Base-by-base conservation (phyloP, 1,140 invertebrate species). In the Cepaea nemoralis region DNA sequence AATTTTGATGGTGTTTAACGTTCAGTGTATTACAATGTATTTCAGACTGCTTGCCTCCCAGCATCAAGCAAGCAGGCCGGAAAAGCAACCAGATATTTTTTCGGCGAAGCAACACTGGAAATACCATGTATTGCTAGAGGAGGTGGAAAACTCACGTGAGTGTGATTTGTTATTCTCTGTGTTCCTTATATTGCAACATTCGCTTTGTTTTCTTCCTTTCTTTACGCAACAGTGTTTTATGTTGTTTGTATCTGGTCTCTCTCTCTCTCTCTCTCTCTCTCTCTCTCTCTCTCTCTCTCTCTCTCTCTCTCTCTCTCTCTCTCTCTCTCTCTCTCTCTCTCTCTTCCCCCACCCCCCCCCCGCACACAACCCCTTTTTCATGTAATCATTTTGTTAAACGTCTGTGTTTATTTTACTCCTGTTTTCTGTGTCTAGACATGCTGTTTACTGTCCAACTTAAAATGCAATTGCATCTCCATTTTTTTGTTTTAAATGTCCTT, bases 271-370 rank as follows among this genome's bases (percentile, higher is more conserved):
- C 71, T 81, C 50, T 76, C 37, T 76, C 33, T 77, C 35, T 76
- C 33, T 76, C 73, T 82, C 27, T 82, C 35, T 82, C 3, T 66
- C 19, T 82, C 3, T 82, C 19, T 76, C 33, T 76, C 42, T 81
- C 67, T 81, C 67, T 73, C 16, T 81, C 67, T 71, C 67, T 5
- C 48, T 16, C n/a, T 77, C 42, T 31, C 8, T 66, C 59, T 66
- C 59, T 24, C 22, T 24, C 59, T 66, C 31, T 66, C 59, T 66
- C 59, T 66, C 6, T 24, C 6, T 66, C 59, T 66, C 22, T n/a
- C 59, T 33, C n/a, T 33, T 66, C 59, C 31, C 6, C n/a, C 22
- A 12, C 59, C n/a, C 59, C 59, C 59, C 31, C 59, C 59, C 22
- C 59, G n/a, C n/a, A n/a, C n/a, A n/a, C n/a, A n/a, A n/a, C n/a